These are phyloP conservation scores for Acleris cristana DNA, from an alignment of 2,888 invertebrate species.

Conservation along the genomic window DNA sequence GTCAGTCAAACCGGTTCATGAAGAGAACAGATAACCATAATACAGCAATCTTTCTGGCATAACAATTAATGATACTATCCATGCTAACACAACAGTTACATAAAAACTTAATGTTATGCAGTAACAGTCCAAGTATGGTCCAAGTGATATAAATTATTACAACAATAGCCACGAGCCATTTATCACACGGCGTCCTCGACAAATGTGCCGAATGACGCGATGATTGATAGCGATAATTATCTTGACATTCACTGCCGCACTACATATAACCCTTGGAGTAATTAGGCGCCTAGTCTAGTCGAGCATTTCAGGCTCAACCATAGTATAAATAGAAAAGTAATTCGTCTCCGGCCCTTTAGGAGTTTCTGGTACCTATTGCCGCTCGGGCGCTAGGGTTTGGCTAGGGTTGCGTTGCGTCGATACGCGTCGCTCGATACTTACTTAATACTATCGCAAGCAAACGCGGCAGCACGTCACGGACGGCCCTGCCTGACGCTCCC, in stretches of 20 bases:
- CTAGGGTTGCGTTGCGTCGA: no score
- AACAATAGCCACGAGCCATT: conserved; percentile 46
- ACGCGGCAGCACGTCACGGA: no score
- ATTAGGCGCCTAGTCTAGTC: not conserved
- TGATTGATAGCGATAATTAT: conserved; percentile 62
- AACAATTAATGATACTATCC: no score
- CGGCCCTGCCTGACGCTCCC: no score
- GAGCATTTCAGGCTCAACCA: not conserved
- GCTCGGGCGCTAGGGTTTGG: no score
- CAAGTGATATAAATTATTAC: conserved; percentile 20
- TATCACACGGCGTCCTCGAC: conserved; percentile 53
- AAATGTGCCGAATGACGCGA: conserved; percentile 51
- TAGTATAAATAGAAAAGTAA: no score
- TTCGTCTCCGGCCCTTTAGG: no score
- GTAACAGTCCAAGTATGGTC: not conserved
- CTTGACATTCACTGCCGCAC: conserved; percentile 31
- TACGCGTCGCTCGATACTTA: no score
- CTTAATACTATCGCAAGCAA: no score
- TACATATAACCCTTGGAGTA: conserved; percentile 1
- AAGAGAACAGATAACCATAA: no score
- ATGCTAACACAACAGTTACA: not conserved
- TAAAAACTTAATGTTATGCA: not conserved
- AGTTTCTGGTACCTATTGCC: not conserved
- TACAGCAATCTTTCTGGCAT: no score
- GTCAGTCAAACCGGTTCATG: no score